Evolutionary conservation across 2,113 vertebrate genomes (phyloP).

Genomic region (Sinocyclocheilus anshuiensis): DNA sequence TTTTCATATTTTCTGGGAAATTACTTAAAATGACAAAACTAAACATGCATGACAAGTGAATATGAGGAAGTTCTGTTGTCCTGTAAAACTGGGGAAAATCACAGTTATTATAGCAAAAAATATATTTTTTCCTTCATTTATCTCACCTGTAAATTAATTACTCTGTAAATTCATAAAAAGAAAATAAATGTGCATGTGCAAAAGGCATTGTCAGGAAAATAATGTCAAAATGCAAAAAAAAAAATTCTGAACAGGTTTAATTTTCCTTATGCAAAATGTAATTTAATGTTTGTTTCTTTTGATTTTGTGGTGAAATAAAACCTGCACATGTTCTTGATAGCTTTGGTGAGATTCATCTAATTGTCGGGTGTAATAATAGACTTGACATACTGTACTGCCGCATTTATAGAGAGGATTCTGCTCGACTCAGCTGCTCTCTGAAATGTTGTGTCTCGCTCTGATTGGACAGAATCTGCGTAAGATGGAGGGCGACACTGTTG

Average conservation of each 20-base stretch:
- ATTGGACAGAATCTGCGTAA: slow-evolving; percentile 89
- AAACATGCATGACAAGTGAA: no score
- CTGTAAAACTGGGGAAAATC: no score
- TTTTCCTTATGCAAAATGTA: neutral
- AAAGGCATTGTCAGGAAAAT: neutral
- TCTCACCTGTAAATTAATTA: neutral
- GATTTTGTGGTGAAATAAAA: neutral
- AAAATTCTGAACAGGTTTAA: neutral
- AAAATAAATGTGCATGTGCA: neutral
- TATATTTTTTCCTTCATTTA: neutral
- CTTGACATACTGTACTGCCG: neutral
- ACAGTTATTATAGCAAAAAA: neutral
- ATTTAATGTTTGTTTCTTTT: neutral
- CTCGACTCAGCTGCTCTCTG: neutral
- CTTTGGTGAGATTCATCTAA: neutral
- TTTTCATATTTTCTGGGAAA: no score
- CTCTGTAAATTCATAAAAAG: neutral
- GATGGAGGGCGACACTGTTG: slow-evolving; percentile 80
- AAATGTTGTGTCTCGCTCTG: slow-evolving; percentile 13
- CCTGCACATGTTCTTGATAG: neutral
- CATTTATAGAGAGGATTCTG: neutral
- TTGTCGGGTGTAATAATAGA: neutral
- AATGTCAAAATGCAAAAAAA: neutral
- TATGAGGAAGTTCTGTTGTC: no score
- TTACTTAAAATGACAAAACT: no score